Evolutionary conservation across 2,113 vertebrate species (phyloP).

Genomic region (Zosterops hypoxanthus): DNA sequence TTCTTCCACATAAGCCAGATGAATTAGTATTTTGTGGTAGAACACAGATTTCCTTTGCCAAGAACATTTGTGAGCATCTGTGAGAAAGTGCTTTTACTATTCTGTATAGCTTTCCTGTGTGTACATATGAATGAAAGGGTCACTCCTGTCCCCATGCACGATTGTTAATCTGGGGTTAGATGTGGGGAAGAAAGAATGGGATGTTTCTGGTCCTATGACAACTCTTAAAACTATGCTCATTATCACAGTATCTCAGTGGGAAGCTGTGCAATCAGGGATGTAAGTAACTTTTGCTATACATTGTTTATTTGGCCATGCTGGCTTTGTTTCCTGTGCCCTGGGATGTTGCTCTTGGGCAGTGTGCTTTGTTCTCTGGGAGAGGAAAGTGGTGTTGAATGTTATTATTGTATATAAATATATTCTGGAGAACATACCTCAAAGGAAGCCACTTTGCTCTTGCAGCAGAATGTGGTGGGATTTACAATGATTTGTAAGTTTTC

Average conservation of each 20-base stretch:
- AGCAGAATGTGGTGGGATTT: background rate
- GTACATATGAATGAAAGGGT: background rate
- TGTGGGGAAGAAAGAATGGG: background rate
- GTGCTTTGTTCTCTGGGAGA: background rate
- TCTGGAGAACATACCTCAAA: background rate
- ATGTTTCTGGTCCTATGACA: background rate
- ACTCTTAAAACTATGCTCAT: background rate
- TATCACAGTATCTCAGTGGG: background rate
- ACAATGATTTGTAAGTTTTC: background rate
- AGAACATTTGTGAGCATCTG: background rate
- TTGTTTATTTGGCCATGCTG: background rate
- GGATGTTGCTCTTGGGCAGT: background rate
- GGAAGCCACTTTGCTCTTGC: background rate
- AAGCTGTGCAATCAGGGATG: background rate
- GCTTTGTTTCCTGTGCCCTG: background rate
- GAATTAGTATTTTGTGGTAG: background rate
- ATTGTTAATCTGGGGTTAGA: background rate
- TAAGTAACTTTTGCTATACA: background rate
- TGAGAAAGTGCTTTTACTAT: background rate
- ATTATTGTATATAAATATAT: background rate
- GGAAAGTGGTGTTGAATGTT: background rate
- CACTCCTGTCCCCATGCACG: background rate
- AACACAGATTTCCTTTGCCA: slow-evolving; percentile 2
- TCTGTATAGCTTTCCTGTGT: background rate
- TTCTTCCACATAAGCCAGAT: background rate